Base-by-base conservation (phyloP, 2,888 invertebrate species). In the Nephrotoma guestfalica region DNA sequence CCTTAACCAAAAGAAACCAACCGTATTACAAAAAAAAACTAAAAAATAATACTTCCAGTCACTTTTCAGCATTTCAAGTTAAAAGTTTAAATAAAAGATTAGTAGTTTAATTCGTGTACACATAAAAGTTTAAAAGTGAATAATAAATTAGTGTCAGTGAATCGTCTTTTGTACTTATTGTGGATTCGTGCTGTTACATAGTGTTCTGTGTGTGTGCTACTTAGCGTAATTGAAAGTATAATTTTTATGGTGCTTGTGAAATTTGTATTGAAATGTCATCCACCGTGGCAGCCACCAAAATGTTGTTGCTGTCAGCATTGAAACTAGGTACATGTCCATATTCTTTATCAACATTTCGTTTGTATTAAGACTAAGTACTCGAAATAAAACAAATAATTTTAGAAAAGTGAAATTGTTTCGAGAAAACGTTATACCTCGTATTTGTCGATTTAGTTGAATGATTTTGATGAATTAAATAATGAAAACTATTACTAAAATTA, bases 251-350 rank as follows among this genome's bases (percentile, higher is more conserved):
- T 71, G 18, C 30, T 71, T 71, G 71, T 71, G 71, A 71, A 71
- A 71, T 71, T 30, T 9, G 30, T 71, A 4, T 30, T 30, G 18
- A 71, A 71, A 71, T 71, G 71, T 71, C 71, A 71, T 71, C 71
- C 71, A 71, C 71, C 11, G 71, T 71, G 9, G 71, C 71, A 85
- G 42, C 41, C 84, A 85, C 15, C 15, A 87, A 86, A 87, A 91
- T 91, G 91, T 91, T 91, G 91, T 90, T 91, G 87, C 89, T 91
- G 89, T 91, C 91, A 88, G 91, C 91, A 88, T 89, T 91, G 88
- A 91, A 91, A 90, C 89, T 91, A 90, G 91, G 91, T 91, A 91
- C 41, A 47, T 18, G 4, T 47, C 7, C 30, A 86, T 15, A 51
- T 51, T 51, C 43, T 43, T 9, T 43, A 43, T 43, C 30, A 30